Evolutionary conservation across 2,113 vertebrate species (phyloP), one percentile per base, ranked within the genome.

Genomic region (Tichodroma muraria): DNA sequence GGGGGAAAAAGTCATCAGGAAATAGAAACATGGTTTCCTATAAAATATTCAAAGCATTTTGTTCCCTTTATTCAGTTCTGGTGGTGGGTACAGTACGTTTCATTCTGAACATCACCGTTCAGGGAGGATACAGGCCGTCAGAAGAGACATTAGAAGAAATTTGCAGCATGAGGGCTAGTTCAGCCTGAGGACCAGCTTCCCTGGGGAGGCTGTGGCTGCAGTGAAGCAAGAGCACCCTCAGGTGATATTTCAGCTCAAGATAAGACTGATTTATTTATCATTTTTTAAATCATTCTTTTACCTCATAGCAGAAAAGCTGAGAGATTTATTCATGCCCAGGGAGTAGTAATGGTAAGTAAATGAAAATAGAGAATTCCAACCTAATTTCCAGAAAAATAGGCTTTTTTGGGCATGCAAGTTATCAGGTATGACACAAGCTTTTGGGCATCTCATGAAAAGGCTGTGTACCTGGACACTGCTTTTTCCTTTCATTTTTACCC

Each of bases 241-340:
- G 82, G 22, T 72, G 61, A 69, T 52, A 57, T 73, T 82, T 57
- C 80, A 65, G 45, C 71, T 47, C 71, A 50, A 54, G n/a, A 82
- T 40, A 71, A 59, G 69, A 84, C 79, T 73, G 49, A 38, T 63
- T 85, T 52, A 6, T 77, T 63, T 80, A 35, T 64, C 65, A 24
- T 38, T 50, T 73, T 61, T 80, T 22, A 15, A 89, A 50, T 35
- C 20, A 72, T 65, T 45, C 37, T 72, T 92, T 57, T 77, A 57
- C 33, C 28, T 77, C 1, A 0, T 65, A 52, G 85, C 66, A 73
- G 59, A 83, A 77, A 92, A 83, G 28, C 76, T n/a, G 31, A 57
- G 70, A 78, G 59, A 75, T 92, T 80, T 90, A 83, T 85, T 90
- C 68, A 61, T 50, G 50, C 45, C 50, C 30, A 59, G 68, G 72